Base-by-base conservation (phyloP, 2,888 invertebrate genomes). In the Rhogogaster chlorosoma region DNA sequence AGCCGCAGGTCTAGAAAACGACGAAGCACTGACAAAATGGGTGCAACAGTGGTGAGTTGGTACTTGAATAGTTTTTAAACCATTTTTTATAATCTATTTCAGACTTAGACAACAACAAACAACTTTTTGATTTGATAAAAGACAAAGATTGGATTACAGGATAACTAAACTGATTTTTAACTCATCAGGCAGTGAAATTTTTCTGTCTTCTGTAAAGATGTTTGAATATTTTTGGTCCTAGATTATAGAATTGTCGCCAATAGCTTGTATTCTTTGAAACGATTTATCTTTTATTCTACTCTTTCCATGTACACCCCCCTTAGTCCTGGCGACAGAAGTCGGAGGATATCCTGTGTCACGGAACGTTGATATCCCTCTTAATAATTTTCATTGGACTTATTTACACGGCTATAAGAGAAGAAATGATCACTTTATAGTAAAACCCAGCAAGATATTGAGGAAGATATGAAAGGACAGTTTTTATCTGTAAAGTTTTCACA, bases 1-100 rank as follows among this genome's bases (percentile, higher is more conserved):
- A 92, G 94, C 49, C 89, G 92, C 26, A 90, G 93, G 85, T 94
- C 95, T 67, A 94, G 95, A 88, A 96, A 96, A 89, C 94, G 96
- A 86, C 94, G 95, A 85, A 96, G 95, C 87, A 94, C 95, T 26
- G 96, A 96, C 89, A 96, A 95, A 92, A 93, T 95, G 88, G 94
- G 95, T 84, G 94, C 94, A 64, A 95, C 94, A 90, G 95, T 95
- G 94, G 96, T 96, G 94, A 96, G 95, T 49, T 80, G 2, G 36
- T 45, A n/a, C 15, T 95, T 18, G 22, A 57, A 61, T n/a, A 61
- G 22, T 22, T 61, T 2, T 61, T 0, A 53, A 78, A n/a, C 32
- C 18, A n/a, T 32, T 32, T 32, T 1, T 36, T 1, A 22, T 5
- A 12, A 4, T 38, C 22, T 15, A 36, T 36, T 61, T 57, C 42